A percentile compares a stretch with the other conserved stretches of the same genome.
phyloP scores from a whole-genome alignment of 2,888 invertebrate species.

The Trachelus tabidus region DNA sequence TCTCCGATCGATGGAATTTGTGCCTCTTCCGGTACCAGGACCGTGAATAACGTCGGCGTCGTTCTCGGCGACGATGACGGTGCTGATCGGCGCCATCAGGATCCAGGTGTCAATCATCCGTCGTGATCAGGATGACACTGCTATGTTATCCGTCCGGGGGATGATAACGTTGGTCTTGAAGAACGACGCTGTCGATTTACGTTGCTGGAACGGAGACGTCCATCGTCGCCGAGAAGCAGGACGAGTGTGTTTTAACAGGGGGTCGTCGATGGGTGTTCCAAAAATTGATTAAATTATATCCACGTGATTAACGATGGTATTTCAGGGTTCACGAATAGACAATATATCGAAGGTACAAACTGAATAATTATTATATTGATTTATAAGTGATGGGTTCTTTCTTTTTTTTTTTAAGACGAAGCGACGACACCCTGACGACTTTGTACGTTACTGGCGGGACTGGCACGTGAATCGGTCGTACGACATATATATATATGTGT shows the following conservation, averaged over 20 bases:
- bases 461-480: slow-evolving; percentile 1
- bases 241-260: not conserved
- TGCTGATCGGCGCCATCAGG: no score
- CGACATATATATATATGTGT: not conserved
- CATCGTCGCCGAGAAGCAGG: not conserved
- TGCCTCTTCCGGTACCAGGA: not conserved
- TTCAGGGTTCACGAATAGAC: not conserved
- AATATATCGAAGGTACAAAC: not conserved
- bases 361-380: not conserved
- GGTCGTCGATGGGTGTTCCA: not conserved
- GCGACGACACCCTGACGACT: not conserved
- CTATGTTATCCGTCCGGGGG: not conserved
- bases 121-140: not conserved
- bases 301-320: not conserved
- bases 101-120: not conserved
- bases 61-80: not conserved
- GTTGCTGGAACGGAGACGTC: not conserved
- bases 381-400: not conserved
- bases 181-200: not conserved
- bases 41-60: not conserved
- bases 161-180: not conserved
- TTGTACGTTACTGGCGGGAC: not conserved
- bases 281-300: not conserved
- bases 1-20: not conserved
- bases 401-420: not conserved